Conservation (phyloP, 2,113 vertebrate species). For the Gymnarchus niloticus region DNA sequence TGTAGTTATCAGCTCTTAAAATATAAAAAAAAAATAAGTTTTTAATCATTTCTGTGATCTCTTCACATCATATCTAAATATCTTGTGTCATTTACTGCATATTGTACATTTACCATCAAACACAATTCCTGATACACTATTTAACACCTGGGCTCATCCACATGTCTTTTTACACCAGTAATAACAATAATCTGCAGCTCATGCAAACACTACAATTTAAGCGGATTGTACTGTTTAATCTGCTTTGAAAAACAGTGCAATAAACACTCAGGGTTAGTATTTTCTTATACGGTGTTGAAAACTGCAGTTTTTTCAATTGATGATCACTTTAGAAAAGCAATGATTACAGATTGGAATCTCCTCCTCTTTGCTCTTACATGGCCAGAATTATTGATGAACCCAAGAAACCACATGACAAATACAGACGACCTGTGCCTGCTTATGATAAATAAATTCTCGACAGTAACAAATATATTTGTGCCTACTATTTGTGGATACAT, state of each 20-base stretch:
- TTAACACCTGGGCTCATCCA: not conserved
- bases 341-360: not conserved
- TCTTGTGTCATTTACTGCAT: too few relatives aligned
- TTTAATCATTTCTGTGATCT: not conserved
- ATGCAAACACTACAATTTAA: not conserved
- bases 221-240: not conserved
- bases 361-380: not conserved
- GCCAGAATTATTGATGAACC: conserved; percentile 7
- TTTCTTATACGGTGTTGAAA: not conserved
- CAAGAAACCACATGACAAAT: not conserved
- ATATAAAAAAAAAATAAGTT: not conserved
- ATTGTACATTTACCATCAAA: not conserved
- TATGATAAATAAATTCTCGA: conserved; percentile 13
- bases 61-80: too few relatives aligned
- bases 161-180: not conserved
- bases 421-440: not conserved
- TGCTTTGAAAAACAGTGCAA: not conserved
- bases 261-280: not conserved
- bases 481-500: conserved; percentile 5
- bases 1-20: not conserved
- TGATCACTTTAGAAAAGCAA: not conserved
- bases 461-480: conserved; percentile 9
- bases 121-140: not conserved
- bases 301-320: not conserved
- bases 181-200: not conserved